Percentiles rank a stretch among this genome's conserved stretches.
Conservation (phyloP, 2,888 invertebrate genomes). For the Mamestra brassicae region DNA sequence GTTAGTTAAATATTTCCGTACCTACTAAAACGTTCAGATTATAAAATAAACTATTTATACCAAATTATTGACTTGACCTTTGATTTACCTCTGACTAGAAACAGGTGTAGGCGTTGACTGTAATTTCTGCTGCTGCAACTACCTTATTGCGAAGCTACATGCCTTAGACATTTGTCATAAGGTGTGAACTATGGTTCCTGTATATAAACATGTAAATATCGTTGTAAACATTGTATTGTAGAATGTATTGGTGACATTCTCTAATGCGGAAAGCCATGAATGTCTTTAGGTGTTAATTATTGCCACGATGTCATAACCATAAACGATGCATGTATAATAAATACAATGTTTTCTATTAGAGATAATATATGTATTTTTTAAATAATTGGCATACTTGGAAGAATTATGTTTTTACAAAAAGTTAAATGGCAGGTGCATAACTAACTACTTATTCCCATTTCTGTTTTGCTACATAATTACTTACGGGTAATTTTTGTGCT, state of each 20-base stretch:
- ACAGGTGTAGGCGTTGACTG: constrained; percentile 20
- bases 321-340: constrained; percentile 35
- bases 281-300: constrained; percentile 37
- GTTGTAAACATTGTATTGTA: constrained; percentile 6
- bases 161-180: constrained; percentile 28
- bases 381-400: not conserved
- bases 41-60: not conserved
- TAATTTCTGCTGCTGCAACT: constrained; percentile 8
- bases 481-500: rapidly evolving
- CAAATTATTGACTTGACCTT: constrained; percentile 19
- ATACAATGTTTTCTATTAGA: constrained; percentile 3
- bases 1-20: no score
- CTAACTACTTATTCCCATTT: not conserved
- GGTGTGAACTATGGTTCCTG: constrained; percentile 19
- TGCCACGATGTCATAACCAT: constrained; percentile 29
- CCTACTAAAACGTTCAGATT: no score
- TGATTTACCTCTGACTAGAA: constrained; percentile 1
- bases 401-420: not conserved
- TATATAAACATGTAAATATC: constrained; percentile 14
- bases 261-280: constrained; percentile 46
- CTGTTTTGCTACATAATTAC: not conserved
- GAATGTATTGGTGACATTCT: constrained; percentile 20
- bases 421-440: not conserved
- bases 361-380: not conserved
- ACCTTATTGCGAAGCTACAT: constrained; percentile 34